Evolutionary conservation across 2,888 invertebrate species (phyloP).

Genomic region (Megalurothrips usitatus): DNA sequence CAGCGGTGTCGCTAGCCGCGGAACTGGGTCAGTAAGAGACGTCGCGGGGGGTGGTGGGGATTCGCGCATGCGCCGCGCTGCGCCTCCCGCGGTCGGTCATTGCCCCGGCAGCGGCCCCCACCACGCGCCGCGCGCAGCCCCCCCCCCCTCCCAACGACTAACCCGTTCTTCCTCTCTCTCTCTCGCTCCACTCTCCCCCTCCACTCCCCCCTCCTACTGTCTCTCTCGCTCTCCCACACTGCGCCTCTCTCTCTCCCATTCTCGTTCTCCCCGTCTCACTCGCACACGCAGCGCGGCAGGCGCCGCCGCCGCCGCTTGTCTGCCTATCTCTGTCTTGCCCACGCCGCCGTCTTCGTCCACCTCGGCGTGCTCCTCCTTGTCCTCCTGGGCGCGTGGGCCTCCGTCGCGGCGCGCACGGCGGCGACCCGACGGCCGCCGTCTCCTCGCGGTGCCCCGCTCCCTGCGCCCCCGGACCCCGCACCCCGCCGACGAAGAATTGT

Average conservation of each 20-base stretch:
- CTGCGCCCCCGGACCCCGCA: no score
- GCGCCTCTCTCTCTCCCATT: background rate
- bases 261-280: background rate
- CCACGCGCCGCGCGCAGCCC: background rate
- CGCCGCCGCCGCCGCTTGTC: no score
- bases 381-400: no score
- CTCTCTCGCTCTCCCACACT: background rate
- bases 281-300: background rate
- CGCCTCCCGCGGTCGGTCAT: background rate
- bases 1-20: constrained; percentile 23
- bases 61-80: constrained; percentile 13
- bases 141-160: background rate
- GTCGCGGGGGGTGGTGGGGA: constrained; percentile 3
- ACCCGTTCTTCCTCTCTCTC: background rate
- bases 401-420: no score
- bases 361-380: no score
- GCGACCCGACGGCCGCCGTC: no score
- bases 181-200: background rate
- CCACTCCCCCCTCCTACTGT: background rate
- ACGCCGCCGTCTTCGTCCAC: no score
- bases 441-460: no score
- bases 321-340: no score
- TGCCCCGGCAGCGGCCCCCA: background rate
- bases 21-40: constrained; percentile 24
- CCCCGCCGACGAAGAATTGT: no score